Evolutionary conservation across 2,888 invertebrate species (phyloP), one percentile per base, ranked within the genome.

Genomic region (Automeris io): DNA sequence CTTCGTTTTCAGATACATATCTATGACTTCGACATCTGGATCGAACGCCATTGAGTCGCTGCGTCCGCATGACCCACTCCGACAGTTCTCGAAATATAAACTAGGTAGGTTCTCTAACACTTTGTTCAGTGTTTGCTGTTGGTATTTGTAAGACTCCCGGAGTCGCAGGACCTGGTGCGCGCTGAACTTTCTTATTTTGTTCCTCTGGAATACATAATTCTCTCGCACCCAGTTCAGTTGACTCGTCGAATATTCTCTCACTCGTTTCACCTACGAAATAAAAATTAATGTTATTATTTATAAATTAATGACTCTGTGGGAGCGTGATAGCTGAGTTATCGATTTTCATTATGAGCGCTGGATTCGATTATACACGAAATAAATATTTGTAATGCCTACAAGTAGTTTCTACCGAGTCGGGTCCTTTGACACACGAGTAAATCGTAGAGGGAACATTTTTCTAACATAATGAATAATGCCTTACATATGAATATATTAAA

Each of bases 201-300:
- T 95, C 40, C 97, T 90, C 78, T 98, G 98, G 89, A 95, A 95
- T 69, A 97, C 94, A 81, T 98, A 98, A 79, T 96, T 97, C 74
- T 97, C 97, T 45, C 97, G 90, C 51, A 98, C 95, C 93, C 96
- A 95, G 77, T 95, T 95, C 57, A 98, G 88, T 78, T 97, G 97
- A 44, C 92, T 90, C 23, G 94, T 93, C 12, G 97, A 96, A 73
- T 98, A 98, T 64, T 97, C 97, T 40, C 96, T 91, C 23, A 97
- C 96, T 54, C 94, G 92, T 70, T 94, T 93, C 47, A 97, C 94
- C 95, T 97, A 89, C 39, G 75, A 23, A 24, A 33, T 1, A 18
- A 12, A 3, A n/a, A 12, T 16, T 13, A 18, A 7, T 7, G 5
- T 6, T 23, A n/a, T 23, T 34, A 13, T 12, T 8, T 4, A 21